Conservation (phyloP, 2,113 vertebrate genomes). For the Sialia sialis region DNA sequence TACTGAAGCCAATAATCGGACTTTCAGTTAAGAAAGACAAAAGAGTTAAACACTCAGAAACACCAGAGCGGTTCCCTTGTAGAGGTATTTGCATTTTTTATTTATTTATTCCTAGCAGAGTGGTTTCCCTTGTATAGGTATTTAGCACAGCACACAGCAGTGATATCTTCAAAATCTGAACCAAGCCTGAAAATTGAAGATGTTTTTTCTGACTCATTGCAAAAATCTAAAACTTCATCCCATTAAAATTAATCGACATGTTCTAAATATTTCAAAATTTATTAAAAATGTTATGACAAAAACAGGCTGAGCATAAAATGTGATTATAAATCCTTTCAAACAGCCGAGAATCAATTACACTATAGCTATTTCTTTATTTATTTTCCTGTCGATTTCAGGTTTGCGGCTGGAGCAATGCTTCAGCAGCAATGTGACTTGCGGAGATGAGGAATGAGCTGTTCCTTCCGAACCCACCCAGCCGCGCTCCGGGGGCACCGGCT, state of each 20-base stretch:
- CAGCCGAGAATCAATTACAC: background rate
- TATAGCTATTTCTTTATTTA: background rate
- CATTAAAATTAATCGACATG: background rate
- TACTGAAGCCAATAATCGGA: background rate
- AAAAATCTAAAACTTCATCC: background rate
- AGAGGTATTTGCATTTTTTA: no score
- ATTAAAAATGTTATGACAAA: background rate
- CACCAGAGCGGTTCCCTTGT: background rate
- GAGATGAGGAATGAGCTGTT: accelerated
- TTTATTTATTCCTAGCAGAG: background rate
- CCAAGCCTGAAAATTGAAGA: background rate
- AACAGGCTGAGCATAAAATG: background rate
- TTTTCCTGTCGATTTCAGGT: background rate
- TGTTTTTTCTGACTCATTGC: background rate
- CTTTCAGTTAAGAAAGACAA: background rate
- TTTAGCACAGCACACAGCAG: accelerated
- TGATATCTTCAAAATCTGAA: background rate
- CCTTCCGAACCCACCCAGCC: accelerated
- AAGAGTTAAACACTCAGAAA: background rate
- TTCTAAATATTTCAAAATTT: background rate
- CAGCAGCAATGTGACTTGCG: accelerated
- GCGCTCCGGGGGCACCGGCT: background rate
- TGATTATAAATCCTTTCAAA: background rate
- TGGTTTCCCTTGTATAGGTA: background rate
- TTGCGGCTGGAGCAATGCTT: background rate